These are phyloP conservation scores for Lepidurus packardi DNA, from an alignment of 1,140 invertebrate species.

Conservation along the genomic window DNA sequence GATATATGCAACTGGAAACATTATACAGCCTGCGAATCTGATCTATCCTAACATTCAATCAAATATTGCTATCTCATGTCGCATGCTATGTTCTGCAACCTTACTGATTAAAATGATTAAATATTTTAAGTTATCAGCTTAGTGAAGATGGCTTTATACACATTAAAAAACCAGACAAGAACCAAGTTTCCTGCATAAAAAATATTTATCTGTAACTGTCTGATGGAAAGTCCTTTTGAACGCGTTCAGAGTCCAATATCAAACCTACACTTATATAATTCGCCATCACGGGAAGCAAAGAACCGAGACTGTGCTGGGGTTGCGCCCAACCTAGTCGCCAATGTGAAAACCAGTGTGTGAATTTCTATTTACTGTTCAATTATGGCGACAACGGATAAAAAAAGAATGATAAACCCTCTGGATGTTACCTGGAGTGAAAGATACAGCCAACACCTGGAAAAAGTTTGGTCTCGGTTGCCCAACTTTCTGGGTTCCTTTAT, in stretches of 20 bases:
- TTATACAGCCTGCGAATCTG: too few relatives aligned
- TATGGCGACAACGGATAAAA: slow-evolving; percentile 27
- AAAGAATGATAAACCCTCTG: slow-evolving; percentile 44
- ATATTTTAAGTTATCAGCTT: neutral
- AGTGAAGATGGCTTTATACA: neutral
- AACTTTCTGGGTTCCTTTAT: slow-evolving; percentile 49
- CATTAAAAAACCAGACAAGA: neutral
- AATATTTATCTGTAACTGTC: neutral
- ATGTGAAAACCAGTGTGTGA: neutral
- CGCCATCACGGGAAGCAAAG: neutral
- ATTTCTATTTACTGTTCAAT: neutral
- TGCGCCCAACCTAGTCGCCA: neutral
- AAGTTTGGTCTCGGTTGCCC: slow-evolving; percentile 51
- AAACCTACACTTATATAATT: neutral
- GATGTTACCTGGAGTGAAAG: slow-evolving; percentile 52
- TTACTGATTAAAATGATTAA: too few relatives aligned
- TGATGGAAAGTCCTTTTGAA: neutral
- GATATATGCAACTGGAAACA: too few relatives aligned
- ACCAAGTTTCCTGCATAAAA: neutral
- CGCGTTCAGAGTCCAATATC: neutral
- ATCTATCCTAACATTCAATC: too few relatives aligned
- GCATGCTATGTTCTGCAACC: too few relatives aligned
- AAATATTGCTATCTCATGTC: too few relatives aligned
- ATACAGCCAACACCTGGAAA: slow-evolving; percentile 49
- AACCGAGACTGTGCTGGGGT: neutral